Evolutionary conservation across 2,888 invertebrate genomes (phyloP), one percentile per base, ranked within the genome.

Genomic region (Eledone cirrhosa): DNA sequence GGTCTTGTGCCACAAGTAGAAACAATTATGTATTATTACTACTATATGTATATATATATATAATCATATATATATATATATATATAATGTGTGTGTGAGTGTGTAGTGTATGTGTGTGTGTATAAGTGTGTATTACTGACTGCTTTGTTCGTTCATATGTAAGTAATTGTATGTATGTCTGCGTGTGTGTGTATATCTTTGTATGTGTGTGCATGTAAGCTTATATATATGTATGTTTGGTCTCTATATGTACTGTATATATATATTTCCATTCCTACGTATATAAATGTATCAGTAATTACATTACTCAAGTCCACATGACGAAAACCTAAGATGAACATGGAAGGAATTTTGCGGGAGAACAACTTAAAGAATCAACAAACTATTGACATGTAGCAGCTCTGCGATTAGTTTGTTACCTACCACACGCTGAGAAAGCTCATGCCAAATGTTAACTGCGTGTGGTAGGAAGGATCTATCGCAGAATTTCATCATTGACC

Each of bases 381-480:
- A 14, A 31, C 31, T 31, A 22, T 72, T 13, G 31, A n/a, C 22
- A 33, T 24, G n/a, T 29, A 41, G 31, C 7, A 41, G 41, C 11
- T 41, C 72, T 72, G 72, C 41, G n/a, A n/a, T n/a, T 72, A 72
- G 72, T 72, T 72, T 33, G 72, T 72, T 72, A 72, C 72, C 72
- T 72, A 72, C 72, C 72, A 72, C 72, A 72, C 72, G 72, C 72
- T 72, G 72, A 72, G 33, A 41, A 72, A 72, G 72, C 72, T 72
- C 72, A 72, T 72, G 31, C 72, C 31, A 72, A 72, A 72, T 72
- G 72, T 72, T 72, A 72, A 72, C 72, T 72, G 72, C 72, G 72
- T 72, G 72, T 72, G 72, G 72, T 72, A 72, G 72, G 72, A 72
- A 72, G 72, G 72, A 72, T 41, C 72, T 72, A 72, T 41, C 72